Evolutionary conservation across 2,113 vertebrate species (phyloP).

Genomic region (Gopherus evgoodei): DNA sequence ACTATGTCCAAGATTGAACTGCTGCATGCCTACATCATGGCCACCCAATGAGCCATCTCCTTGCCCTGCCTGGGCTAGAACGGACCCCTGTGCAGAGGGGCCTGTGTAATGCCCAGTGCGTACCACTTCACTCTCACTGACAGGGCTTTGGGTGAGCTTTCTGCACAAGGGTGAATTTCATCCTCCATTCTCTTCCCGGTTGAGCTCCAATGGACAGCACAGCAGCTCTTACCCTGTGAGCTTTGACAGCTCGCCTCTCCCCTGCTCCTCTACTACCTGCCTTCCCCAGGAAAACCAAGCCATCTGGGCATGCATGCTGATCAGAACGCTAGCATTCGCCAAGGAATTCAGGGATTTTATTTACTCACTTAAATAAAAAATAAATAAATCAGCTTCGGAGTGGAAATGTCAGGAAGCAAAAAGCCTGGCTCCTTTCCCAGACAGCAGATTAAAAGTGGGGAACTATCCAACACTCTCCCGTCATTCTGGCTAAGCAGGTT

Average conservation of each 20-base stretch:
- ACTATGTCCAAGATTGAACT: not conserved
- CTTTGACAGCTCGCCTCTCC: not conserved
- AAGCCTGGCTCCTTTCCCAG: slow-evolving; percentile 31
- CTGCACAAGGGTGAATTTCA: not conserved
- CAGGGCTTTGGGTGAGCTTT: not conserved
- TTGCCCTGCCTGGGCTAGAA: not conserved
- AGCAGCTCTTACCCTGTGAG: not conserved
- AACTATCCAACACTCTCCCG: not conserved
- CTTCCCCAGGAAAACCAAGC: not conserved
- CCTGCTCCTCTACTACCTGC: not conserved
- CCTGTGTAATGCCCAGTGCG: not conserved
- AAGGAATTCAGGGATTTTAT: not conserved
- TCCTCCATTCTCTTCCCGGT: not conserved
- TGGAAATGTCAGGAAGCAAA: slow-evolving; percentile 45
- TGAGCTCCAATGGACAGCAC: not conserved
- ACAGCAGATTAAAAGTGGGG: slow-evolving; percentile 51
- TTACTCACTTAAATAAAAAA: not conserved
- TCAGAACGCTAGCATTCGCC: not conserved
- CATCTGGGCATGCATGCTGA: not conserved
- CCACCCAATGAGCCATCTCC: not conserved
- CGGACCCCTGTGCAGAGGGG: not conserved
- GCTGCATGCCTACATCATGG: not conserved
- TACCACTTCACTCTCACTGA: not conserved
- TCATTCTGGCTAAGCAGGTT: slow-evolving; percentile 48
- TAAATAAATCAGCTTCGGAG: not conserved